Percentiles rank a stretch among this genome's conserved stretches.
Evolutionary conservation across 2,113 vertebrate species (phyloP).

Genomic region (Leptobrachium ailaonicum): DNA sequence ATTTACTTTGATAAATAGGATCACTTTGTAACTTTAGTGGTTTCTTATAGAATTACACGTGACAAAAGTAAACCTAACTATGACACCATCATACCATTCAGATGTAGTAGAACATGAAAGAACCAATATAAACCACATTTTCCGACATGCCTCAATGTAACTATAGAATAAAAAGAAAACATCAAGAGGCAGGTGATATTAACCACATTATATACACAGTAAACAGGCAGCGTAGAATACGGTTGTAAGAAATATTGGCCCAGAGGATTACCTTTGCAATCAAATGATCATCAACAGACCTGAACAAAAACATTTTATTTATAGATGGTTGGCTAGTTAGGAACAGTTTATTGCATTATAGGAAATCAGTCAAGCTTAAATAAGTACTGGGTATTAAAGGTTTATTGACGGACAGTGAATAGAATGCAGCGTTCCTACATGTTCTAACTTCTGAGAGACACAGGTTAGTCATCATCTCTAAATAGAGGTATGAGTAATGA

Average conservation of each 20-base stretch:
- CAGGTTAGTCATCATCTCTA: not conserved
- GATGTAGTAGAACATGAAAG: not conserved
- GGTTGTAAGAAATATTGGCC: not conserved
- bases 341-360: not conserved
- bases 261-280: not conserved
- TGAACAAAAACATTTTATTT: slow-evolving; percentile 6
- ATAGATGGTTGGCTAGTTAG: not conserved
- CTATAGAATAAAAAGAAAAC: slow-evolving; percentile 18
- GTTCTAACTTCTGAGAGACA: not conserved
- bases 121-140: slow-evolving; percentile 5
- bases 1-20: not conserved
- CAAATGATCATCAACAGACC: slow-evolving; percentile 9
- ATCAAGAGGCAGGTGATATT: slow-evolving; percentile 1
- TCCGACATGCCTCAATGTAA: not conserved
- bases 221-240: not conserved
- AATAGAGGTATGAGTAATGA: not conserved
- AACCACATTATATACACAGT: slow-evolving; percentile 19
- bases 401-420: not conserved
- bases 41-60: not conserved
- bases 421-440: not conserved
- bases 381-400: slow-evolving; percentile 8
- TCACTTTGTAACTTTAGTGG: not conserved
- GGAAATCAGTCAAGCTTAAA: not conserved
- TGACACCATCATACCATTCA: not conserved
- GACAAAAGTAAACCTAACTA: not conserved